Evolutionary conservation across 2,888 invertebrate species (phyloP).

Genomic region (Malthinus seriepunctatus): DNA sequence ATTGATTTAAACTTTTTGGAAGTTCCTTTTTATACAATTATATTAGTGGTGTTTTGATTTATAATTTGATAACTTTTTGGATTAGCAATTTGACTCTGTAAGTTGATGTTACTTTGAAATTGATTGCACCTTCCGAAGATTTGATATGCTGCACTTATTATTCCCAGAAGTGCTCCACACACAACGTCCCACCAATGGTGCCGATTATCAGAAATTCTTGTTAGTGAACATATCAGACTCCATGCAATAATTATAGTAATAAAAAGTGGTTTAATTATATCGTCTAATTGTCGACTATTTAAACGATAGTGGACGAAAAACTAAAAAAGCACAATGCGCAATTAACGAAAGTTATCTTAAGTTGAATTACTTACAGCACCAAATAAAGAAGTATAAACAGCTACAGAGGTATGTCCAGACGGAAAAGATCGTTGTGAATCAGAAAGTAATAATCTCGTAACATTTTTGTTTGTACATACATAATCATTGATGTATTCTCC

Average conservation of each 20-base stretch:
- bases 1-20: too few relatives aligned
- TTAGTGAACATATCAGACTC: conserved; percentile 67
- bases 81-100: too few relatives aligned
- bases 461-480: not conserved
- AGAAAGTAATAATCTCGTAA: not conserved
- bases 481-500: not conserved
- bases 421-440: not conserved
- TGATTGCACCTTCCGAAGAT: conserved; percentile 47
- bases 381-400: not conserved
- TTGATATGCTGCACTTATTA: conserved; percentile 62
- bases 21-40: too few relatives aligned
- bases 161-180: conserved; percentile 65
- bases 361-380: not conserved
- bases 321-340: too few relatives aligned
- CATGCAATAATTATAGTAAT: conserved; percentile 57
- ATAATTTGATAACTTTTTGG: too few relatives aligned
- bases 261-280: not conserved
- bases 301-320: not conserved
- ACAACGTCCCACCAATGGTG: conserved; percentile 84
- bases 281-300: not conserved
- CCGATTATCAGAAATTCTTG: conserved; percentile 70
- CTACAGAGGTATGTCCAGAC: not conserved
- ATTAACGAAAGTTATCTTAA: not conserved
- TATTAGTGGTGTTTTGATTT: too few relatives aligned
- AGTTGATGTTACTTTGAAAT: too few relatives aligned